Conservation (phyloP, 2,888 invertebrate species). For the Pseudolycoriella hygida region DNA sequence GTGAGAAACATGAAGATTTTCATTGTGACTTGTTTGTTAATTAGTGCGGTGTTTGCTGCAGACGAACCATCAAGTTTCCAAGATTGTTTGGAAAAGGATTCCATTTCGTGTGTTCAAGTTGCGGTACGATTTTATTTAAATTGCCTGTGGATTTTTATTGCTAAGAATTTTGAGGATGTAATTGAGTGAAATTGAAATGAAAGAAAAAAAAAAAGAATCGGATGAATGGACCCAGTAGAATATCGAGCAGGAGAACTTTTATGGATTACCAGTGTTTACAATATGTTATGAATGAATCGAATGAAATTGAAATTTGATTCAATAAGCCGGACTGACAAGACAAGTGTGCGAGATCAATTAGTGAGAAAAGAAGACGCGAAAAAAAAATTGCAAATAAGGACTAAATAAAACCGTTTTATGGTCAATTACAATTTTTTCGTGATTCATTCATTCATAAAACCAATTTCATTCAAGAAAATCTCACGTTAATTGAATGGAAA, state of each 20-base stretch:
- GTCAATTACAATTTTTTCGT: too few species aligned
- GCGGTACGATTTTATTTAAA: slow-evolving; percentile 25
- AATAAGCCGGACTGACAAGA: not conserved
- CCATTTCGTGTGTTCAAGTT: slow-evolving; percentile 43
- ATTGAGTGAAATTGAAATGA: not conserved
- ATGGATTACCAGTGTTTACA: slow-evolving; percentile 10
- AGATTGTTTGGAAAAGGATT: slow-evolving; percentile 40
- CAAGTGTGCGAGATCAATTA: not conserved
- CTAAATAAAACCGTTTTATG: too few species aligned
- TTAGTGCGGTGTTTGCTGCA: slow-evolving; percentile 16
- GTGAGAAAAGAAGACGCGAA: not conserved
- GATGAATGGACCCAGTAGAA: not conserved
- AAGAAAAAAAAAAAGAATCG: too few species aligned
- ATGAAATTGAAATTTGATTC: not conserved
- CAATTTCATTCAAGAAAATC: too few species aligned
- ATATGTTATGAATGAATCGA: too few species aligned
- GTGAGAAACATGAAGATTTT: slow-evolving; percentile 21
- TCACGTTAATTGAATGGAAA: too few species aligned
- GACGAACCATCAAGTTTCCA: slow-evolving; percentile 28
- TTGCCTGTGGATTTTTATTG: not conserved
- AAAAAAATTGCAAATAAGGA: too few species aligned
- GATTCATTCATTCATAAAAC: too few species aligned
- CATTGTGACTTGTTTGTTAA: slow-evolving; percentile 18
- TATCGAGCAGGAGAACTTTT: slow-evolving; percentile 10
- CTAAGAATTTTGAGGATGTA: slow-evolving; percentile 2